Percentiles rank a stretch among this genome's conserved stretches.
Evolutionary conservation across 2,113 vertebrate species (phyloP).

Genomic region (Grus americana): DNA sequence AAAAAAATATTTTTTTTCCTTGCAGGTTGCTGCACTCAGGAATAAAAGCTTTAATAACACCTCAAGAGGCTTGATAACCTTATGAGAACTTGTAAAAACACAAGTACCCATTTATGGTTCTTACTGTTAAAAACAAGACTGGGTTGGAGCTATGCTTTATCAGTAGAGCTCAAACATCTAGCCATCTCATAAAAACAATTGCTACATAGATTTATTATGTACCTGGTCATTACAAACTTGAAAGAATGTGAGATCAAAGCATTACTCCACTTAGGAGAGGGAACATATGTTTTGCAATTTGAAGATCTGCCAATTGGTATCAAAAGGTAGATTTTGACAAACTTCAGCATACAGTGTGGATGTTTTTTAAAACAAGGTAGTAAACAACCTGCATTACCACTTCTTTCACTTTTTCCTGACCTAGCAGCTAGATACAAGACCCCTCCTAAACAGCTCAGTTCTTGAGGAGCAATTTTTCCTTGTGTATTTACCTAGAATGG

Average conservation of each 20-base stretch:
- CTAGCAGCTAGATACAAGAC: not conserved
- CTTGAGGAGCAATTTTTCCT: not conserved
- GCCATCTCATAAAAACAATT: not conserved
- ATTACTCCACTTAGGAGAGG: not conserved
- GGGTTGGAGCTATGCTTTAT: not conserved
- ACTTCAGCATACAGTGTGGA: not conserved
- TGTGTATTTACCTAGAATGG: not conserved
- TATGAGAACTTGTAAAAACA: not conserved
- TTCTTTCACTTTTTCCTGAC: not conserved
- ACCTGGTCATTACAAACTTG: not conserved
- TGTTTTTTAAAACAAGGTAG: not conserved
- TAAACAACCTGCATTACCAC: not conserved
- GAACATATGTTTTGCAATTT: not conserved
- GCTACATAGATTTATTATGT: not conserved
- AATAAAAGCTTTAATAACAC: not conserved
- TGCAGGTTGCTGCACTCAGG: not conserved
- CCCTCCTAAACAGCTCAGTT: not conserved
- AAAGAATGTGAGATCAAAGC: not conserved
- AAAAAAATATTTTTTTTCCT: not conserved
- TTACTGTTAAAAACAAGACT: not conserved
- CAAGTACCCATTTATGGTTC: rapidly evolving
- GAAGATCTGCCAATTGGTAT: not conserved
- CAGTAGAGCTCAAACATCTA: not conserved
- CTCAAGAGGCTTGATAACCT: not conserved
- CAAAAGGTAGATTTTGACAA: not conserved